These are phyloP conservation scores for Diarsia mendica DNA, from an alignment of 2,888 invertebrate species.

Conservation along the genomic window DNA sequence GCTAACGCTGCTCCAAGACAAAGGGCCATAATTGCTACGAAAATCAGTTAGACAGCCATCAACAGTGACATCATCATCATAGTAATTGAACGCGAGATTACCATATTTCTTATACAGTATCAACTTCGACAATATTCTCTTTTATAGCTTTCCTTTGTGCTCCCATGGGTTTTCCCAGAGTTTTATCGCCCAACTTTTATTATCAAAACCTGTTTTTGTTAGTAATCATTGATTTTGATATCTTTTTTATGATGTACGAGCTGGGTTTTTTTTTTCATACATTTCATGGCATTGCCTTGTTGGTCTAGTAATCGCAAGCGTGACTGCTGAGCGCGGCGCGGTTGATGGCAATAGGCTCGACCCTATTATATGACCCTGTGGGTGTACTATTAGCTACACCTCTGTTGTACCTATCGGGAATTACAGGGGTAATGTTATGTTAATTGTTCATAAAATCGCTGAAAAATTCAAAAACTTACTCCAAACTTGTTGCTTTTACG, in stretches of 20 bases:
- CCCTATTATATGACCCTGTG: too few relatives aligned
- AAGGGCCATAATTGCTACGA: slow-evolving; percentile 6
- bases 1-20: too few relatives aligned
- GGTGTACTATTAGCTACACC: too few relatives aligned
- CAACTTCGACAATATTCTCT: slow-evolving; percentile 70
- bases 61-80: slow-evolving; percentile 46
- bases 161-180: slow-evolving; percentile 70
- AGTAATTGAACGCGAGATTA: slow-evolving; percentile 59
- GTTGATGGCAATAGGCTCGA: too few relatives aligned
- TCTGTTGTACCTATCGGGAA: too few relatives aligned
- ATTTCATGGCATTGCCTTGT: background rate
- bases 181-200: slow-evolving; percentile 79
- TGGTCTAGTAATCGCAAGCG: too few relatives aligned
- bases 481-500: slow-evolving; percentile 47
- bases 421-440: too few relatives aligned
- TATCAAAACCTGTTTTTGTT: slow-evolving; percentile 75
- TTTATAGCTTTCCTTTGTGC: slow-evolving; percentile 70
- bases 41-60: slow-evolving; percentile 44
- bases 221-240: slow-evolving; percentile 73
- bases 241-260: slow-evolving; percentile 49
- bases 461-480: slow-evolving; percentile 15
- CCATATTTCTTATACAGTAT: slow-evolving; percentile 57
- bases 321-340: too few relatives aligned
- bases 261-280: slow-evolving; percentile 38
- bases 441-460: background rate